These are phyloP conservation scores for Punctoribates punctum DNA, from an alignment of 2,888 invertebrate species.

Conservation along the genomic window DNA sequence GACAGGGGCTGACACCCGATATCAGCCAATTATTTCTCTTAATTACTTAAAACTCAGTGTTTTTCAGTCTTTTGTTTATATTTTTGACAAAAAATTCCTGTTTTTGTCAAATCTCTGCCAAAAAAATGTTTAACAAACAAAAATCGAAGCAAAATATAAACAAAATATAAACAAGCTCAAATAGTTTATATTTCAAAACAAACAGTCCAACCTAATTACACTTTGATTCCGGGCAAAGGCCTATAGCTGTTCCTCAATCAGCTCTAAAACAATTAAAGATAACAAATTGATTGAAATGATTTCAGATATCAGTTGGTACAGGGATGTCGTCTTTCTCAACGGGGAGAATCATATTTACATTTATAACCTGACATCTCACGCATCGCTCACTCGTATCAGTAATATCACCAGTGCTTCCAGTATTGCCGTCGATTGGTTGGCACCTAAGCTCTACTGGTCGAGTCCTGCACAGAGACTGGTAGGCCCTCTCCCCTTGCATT, in stretches of 20 bases:
- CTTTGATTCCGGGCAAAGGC: no score
- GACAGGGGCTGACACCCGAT: no score
- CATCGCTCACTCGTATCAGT: constrained; percentile 59
- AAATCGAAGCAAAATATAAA: no score
- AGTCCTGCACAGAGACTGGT: constrained; percentile 79
- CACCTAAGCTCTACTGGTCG: constrained; percentile 83
- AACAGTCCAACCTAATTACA: no score
- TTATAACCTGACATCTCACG: constrained; percentile 65
- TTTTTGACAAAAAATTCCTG: no score
- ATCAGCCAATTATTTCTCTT: no score
- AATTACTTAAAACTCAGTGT: no score
- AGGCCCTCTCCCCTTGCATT: constrained; percentile 51
- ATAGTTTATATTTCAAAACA: no score
- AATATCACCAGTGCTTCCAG: constrained; percentile 71
- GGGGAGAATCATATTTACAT: constrained; percentile 69
- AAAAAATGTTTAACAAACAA: no score
- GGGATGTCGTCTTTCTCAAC: constrained; percentile 69
- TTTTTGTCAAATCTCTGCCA: no score
- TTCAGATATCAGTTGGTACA: constrained; percentile 70
- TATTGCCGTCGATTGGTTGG: constrained; percentile 85
- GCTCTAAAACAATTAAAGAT: background rate
- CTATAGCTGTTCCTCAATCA: background rate
- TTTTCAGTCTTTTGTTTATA: no score
- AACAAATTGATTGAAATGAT: background rate
- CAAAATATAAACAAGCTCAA: no score